Base-by-base conservation (phyloP, 2,113 vertebrate genomes). In the Choloepus hoffmanni region DNA sequence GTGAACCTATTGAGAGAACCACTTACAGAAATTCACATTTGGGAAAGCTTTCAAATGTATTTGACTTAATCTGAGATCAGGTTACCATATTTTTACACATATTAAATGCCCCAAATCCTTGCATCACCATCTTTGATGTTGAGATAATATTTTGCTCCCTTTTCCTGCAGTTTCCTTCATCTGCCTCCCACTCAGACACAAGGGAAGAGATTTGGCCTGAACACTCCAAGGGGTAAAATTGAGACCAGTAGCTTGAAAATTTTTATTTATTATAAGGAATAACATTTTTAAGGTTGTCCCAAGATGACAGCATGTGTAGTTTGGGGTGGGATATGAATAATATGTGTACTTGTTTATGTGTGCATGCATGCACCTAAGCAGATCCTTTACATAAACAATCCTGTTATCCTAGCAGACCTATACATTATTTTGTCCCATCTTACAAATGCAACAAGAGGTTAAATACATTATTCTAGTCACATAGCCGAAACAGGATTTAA, bases 1-100 rank as follows among this genome's bases (percentile, higher is more conserved):
- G 83, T 79, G 85, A 98, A 48, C 68, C 93, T 94, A 94, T 88
- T 97, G 93, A 98, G 94, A 97, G 62, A 97, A 96, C 48, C 30
- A 93, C 79, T 97, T 90, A 79, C 74, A 90, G 85, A 95, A 94
- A 96, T 82, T 92, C 90, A 94, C 40, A 60, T 53, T 88, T 94
- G 73, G 40, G 33, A 94, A 92, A 89, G 83, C 24, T 95, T 92
- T 94, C 73, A 89, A 70, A 95, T 43, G 23, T 43, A 87, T 43
- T 84, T 96, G 48, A 93, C 60, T 88, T 86, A 68, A 62, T 86
- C 43, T 74, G 58, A 85, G 28, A 74, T 95, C 1, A 7, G 2
- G 23, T 55, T 70, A 45, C 62, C 73, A 86, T 26, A 67, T 11
- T 89, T 97, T 70, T 30, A 89, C 48, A 50, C 11, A 70, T 50